Percentiles rank a stretch among this genome's conserved stretches.
These are phyloP conservation scores for Papilio protenor DNA, from an alignment of 2,888 invertebrate genomes.

Conservation along the genomic window DNA sequence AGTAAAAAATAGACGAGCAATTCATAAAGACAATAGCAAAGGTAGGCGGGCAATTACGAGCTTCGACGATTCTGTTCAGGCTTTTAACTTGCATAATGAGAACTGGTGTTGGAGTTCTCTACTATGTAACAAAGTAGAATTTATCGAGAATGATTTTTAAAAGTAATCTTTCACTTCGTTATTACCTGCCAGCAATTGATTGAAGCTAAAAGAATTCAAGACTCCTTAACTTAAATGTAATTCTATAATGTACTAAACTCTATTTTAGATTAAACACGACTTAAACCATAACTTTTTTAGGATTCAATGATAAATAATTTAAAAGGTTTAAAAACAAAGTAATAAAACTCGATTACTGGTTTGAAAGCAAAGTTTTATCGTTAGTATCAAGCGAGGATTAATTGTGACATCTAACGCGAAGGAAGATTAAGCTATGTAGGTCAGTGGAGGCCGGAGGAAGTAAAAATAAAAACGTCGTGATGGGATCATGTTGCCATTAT, in stretches of 20 bases:
- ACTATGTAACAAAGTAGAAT: not conserved
- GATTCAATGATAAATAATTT: not conserved
- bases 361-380: constrained; percentile 22
- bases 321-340: not conserved
- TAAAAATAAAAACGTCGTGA: constrained; percentile 26
- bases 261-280: no score
- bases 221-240: no score
- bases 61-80: constrained; percentile 22
- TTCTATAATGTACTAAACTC: no score
- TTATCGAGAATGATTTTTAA: not conserved
- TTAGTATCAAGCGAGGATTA: constrained; percentile 26
- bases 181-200: not conserved
- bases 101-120: constrained; percentile 4
- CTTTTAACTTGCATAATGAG: constrained; percentile 26
- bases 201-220: no score
- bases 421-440: constrained; percentile 33
- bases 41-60: constrained; percentile 25
- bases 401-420: constrained; percentile 27
- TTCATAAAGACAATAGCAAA: constrained; percentile 16
- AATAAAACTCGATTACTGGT: constrained; percentile 11
- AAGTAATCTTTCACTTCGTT: not conserved
- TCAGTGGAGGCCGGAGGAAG: constrained; percentile 25
- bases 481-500: constrained; percentile 15
- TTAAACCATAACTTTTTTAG: not conserved
- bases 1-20: constrained; percentile 12